Evolutionary conservation across 2,888 invertebrate species (phyloP).

Genomic region (Acronicta psi): DNA sequence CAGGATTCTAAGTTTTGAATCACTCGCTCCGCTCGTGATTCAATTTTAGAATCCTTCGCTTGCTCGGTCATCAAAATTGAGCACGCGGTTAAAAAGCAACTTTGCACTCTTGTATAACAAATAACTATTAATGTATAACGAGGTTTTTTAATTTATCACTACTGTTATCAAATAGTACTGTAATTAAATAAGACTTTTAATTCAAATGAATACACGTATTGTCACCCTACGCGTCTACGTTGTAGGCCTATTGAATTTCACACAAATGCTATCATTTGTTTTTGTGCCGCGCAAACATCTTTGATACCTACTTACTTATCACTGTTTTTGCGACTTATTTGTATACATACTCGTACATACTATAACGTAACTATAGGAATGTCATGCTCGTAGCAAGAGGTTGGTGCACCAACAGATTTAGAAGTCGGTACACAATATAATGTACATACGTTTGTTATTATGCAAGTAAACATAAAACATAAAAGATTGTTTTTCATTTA

Average conservation of each 20-base stretch:
- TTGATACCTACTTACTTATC: conserved; percentile 36
- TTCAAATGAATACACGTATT: too few relatives aligned
- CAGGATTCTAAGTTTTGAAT: too few relatives aligned
- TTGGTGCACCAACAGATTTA: conserved; percentile 5
- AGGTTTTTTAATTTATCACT: too few relatives aligned
- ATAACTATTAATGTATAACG: too few relatives aligned
- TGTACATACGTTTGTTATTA: conserved; percentile 12
- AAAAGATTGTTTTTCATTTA: conserved; percentile 36
- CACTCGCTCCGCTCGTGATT: too few relatives aligned
- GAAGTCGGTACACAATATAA: neutral
- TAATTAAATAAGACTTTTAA: too few relatives aligned
- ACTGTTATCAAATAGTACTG: too few relatives aligned
- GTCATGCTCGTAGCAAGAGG: conserved; percentile 10
- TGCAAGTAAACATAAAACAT: conserved; percentile 43
- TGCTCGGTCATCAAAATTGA: too few relatives aligned
- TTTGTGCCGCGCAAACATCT: conserved; percentile 29
- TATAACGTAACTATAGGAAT: conserved; percentile 15
- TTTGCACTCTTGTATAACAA: too few relatives aligned
- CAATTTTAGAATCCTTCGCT: too few relatives aligned
- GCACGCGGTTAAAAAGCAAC: too few relatives aligned
- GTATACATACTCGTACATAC: conserved; percentile 24
- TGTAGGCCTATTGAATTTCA: conserved; percentile 26
- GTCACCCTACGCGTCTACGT: conserved; percentile 5
- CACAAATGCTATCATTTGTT: conserved; percentile 21
- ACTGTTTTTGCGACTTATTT: conserved; percentile 47